phyloP scores from a whole-genome alignment of 1,140 invertebrate genomes.

The Tribolium madens region DNA sequence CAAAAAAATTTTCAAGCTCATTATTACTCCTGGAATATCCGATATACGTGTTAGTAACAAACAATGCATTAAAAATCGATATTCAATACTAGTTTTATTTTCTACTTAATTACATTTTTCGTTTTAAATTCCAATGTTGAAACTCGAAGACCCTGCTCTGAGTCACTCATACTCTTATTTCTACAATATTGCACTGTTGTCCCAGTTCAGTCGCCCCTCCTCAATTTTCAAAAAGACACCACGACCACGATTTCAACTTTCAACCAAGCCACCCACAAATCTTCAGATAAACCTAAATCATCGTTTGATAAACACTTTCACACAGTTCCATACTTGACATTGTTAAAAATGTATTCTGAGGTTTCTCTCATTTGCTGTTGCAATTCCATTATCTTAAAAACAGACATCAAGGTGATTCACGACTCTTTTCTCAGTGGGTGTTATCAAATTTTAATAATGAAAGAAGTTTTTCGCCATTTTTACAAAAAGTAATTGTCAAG shows the following conservation, averaged over 20 bases:
- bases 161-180: conserved; percentile 6
- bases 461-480: conserved; percentile 1
- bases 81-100: neutral
- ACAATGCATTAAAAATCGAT: too few species aligned
- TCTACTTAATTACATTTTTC: neutral
- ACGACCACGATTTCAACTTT: conserved; percentile 22
- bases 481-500: conserved; percentile 32
- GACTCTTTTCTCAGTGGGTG: neutral
- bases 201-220: neutral
- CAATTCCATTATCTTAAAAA: neutral
- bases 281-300: conserved; percentile 8
- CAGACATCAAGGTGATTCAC: neutral
- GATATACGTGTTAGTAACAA: too few species aligned
- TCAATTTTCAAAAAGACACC: neutral
- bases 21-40: too few species aligned
- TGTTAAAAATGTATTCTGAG: conserved; percentile 7
- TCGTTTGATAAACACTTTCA: conserved; percentile 29
- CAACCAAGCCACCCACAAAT: conserved; percentile 29
- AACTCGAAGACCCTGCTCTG: too few species aligned
- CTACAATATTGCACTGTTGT: conserved; percentile 22
- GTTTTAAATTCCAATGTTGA: neutral
- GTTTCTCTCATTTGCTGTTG: conserved; percentile 2
- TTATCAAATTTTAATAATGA: conserved; percentile 3
- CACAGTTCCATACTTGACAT: conserved; percentile 16
- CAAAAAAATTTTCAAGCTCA: too few species aligned